These are phyloP conservation scores for Sorex maritimensis DNA, from an alignment of 2,797 vertebrate species.

Conservation along the genomic window DNA sequence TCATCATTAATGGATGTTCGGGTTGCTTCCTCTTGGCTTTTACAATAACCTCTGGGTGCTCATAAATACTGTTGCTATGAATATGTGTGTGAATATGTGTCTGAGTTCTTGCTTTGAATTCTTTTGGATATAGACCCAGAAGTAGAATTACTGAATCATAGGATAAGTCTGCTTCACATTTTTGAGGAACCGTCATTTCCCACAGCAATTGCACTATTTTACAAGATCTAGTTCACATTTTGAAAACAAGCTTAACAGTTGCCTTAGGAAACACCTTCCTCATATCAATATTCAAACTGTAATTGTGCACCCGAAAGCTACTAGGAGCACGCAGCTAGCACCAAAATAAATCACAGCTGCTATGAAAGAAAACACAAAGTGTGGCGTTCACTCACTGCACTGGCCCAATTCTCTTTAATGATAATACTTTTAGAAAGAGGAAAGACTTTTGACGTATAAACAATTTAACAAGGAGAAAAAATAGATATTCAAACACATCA, in stretches of 20 bases:
- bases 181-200: not conserved
- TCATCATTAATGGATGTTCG: not conserved
- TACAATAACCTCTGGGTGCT: not conserved
- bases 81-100: not conserved
- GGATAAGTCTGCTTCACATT: not conserved
- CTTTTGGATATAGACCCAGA: not conserved
- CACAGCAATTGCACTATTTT: not conserved
- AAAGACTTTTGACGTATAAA: conserved; percentile 87
- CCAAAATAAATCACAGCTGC: not conserved
- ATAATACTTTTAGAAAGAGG: conserved; percentile 87
- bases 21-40: not conserved
- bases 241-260: conserved; percentile 11
- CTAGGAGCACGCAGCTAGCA: not conserved
- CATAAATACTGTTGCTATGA: not conserved
- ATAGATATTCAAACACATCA: conserved; percentile 85
- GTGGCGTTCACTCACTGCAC: conserved; percentile 80
- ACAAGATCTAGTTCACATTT: not conserved
- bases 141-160: not conserved
- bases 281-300: not conserved
- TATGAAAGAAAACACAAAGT: conserved; percentile 80
- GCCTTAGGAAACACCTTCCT: not conserved
- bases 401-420: conserved; percentile 81
- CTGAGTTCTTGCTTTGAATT: not conserved
- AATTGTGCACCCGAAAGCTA: not conserved
- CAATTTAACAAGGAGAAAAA: conserved; percentile 80